Percentiles rank a stretch among this genome's conserved stretches.
Conservation (phyloP, 2,888 invertebrate genomes). For the Gasteruption jaculator region DNA sequence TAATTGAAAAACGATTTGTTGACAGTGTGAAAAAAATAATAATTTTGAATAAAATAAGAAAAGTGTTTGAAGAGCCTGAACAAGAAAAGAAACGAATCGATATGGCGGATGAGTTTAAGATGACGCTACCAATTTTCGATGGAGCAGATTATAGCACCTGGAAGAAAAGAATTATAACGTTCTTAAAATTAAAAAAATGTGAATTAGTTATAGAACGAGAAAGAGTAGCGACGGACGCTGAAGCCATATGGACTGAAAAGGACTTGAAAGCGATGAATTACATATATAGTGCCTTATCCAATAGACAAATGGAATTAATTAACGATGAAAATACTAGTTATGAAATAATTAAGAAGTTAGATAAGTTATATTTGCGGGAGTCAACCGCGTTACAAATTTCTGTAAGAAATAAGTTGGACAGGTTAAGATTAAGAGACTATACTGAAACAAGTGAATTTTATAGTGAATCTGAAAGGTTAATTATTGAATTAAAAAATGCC, state of each 20-base stretch:
- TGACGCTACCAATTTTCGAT: slow-evolving; percentile 5
- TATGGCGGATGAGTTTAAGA: slow-evolving; percentile 2
- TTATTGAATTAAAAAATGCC: slow-evolving; percentile 16
- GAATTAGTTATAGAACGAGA: slow-evolving; percentile 7
- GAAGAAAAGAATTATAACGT: slow-evolving; percentile 16
- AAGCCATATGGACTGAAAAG: slow-evolving; percentile 11
- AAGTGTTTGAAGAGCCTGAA: too few relatives aligned
- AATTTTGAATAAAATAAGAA: too few relatives aligned
- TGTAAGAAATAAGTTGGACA: slow-evolving; percentile 1
- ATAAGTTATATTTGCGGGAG: slow-evolving; percentile 16
- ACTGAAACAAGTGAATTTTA: slow-evolving; percentile 2
- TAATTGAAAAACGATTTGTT: too few relatives aligned
- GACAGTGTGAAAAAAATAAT: too few relatives aligned
- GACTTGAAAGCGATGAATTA: slow-evolving; percentile 18
- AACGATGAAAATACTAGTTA: slow-evolving; percentile 15
- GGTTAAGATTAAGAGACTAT: slow-evolving; percentile 5
- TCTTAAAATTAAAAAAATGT: slow-evolving; percentile 16
- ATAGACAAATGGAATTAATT: slow-evolving; percentile 19
- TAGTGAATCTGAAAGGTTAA: slow-evolving; percentile 16
- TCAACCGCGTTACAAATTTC: slow-evolving; percentile 20
- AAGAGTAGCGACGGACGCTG: slow-evolving; percentile 5
- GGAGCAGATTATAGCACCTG: slow-evolving; percentile 14
- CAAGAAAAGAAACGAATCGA: not conserved
- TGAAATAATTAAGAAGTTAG: slow-evolving; percentile 21
- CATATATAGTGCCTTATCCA: slow-evolving; percentile 16